Evolutionary conservation across 1,140 invertebrate genomes (phyloP).

Genomic region (Eriosoma lanigerum): DNA sequence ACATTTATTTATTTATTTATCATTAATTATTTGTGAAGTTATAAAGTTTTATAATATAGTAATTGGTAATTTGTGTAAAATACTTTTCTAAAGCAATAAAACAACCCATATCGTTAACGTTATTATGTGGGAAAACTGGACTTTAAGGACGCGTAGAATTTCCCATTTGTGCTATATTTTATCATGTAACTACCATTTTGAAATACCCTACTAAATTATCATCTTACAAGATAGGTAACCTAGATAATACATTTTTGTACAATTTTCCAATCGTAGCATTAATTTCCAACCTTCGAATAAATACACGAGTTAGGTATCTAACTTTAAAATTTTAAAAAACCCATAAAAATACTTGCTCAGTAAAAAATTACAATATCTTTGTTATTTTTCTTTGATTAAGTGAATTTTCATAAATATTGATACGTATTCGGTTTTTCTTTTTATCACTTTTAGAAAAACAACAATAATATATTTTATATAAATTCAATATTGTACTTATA

Average conservation of each 20-base stretch:
- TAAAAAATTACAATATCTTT: background rate
- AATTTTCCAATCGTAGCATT: background rate
- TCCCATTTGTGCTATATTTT: conserved; percentile 23
- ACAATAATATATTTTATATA: too few species aligned
- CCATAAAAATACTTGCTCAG: too few species aligned
- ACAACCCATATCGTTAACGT: background rate
- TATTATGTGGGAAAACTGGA: conserved; percentile 12
- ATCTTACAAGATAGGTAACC: background rate
- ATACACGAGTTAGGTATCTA: too few species aligned
- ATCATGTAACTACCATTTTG: conserved; percentile 12
- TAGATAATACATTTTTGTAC: background rate
- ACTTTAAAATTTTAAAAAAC: background rate
- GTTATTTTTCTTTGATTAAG: background rate
- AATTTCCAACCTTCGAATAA: background rate
- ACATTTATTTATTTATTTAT: background rate
- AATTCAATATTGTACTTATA: too few species aligned
- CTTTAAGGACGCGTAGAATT: conserved; percentile 1
- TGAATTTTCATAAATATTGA: too few species aligned
- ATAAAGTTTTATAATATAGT: background rate
- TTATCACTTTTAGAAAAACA: too few species aligned
- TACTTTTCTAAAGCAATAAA: background rate
- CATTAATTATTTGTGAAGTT: background rate
- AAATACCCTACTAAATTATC: conserved; percentile 29
- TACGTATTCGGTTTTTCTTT: too few species aligned
- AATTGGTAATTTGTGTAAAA: conserved; percentile 10